Evolutionary conservation across 2,888 invertebrate species (phyloP).

Genomic region (Ceriagrion tenellum): DNA sequence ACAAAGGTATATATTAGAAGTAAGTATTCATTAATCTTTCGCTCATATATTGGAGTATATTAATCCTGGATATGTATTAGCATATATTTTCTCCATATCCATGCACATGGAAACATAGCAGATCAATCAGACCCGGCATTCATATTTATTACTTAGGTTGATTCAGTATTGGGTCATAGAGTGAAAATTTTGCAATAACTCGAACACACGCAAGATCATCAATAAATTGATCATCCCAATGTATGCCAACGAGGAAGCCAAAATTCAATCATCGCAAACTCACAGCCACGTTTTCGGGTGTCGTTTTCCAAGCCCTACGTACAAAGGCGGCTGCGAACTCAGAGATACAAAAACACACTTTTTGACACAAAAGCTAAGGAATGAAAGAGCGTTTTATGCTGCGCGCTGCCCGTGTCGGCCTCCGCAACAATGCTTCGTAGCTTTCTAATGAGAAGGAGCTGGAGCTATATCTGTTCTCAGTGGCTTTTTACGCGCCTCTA

Average conservation of each 20-base stretch:
- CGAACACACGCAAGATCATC: background rate
- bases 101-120: too few relatives aligned
- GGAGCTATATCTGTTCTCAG: background rate
- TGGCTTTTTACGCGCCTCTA: background rate
- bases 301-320: background rate
- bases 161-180: background rate
- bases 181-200: background rate
- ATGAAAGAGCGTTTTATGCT: background rate
- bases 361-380: background rate
- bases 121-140: too few relatives aligned
- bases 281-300: background rate
- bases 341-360: background rate
- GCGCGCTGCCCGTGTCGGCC: background rate
- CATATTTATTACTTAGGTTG: too few relatives aligned
- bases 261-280: background rate
- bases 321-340: background rate
- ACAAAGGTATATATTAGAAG: too few relatives aligned
- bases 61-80: too few relatives aligned
- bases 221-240: background rate
- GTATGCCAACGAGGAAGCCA: background rate
- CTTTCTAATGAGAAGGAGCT: background rate
- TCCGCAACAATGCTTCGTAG: background rate
- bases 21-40: too few relatives aligned
- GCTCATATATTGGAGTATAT: too few relatives aligned
- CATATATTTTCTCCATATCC: too few relatives aligned